A percentile compares a stretch with the other conserved stretches of the same genome.
These are phyloP conservation scores for Saimiri boliviensis DNA, from an alignment of 2,113 vertebrate genomes.

Conservation along the genomic window DNA sequence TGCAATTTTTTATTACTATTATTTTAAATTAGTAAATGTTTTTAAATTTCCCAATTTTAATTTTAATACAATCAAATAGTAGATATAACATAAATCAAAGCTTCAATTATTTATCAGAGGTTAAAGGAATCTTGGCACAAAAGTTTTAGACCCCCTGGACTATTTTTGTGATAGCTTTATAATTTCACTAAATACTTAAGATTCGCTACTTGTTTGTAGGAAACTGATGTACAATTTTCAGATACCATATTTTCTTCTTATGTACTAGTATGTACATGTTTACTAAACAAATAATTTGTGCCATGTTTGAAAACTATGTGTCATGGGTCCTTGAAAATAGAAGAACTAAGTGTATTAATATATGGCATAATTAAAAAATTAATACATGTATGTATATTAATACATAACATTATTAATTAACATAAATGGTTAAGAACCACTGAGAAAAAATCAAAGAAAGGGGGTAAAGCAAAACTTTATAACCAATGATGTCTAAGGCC, in stretches of 20 bases:
- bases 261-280: neutral
- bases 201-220: neutral
- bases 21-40: neutral
- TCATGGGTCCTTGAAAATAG: neutral
- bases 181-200: neutral
- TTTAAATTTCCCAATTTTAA: neutral
- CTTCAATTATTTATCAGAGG: neutral
- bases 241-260: neutral
- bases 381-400: too few relatives aligned
- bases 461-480: neutral
- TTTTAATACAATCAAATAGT: neutral
- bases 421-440: neutral
- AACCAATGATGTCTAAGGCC: neutral
- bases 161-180: neutral
- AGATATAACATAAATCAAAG: neutral
- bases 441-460: neutral
- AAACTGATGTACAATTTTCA: neutral
- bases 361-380: too few relatives aligned
- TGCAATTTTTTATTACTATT: neutral
- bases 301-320: neutral
- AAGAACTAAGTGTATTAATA: neutral
- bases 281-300: neutral
- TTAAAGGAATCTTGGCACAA: neutral
- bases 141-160: neutral
- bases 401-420: too few relatives aligned